A percentile compares a stretch with the other conserved stretches of the same genome.
phyloP scores from a whole-genome alignment of 2,888 invertebrate genomes.

The Sesamia inferens region DNA sequence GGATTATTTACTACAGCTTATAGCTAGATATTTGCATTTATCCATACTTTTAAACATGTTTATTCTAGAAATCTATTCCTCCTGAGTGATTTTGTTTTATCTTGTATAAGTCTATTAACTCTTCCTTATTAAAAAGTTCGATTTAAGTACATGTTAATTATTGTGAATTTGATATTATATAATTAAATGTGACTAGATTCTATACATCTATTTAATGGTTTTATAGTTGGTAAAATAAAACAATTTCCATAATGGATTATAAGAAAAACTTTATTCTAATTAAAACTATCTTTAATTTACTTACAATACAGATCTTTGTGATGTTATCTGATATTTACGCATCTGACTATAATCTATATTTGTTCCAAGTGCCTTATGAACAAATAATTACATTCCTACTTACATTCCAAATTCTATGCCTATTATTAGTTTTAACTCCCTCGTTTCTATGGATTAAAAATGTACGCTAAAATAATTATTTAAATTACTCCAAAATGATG shows the following conservation, averaged over 20 bases:
- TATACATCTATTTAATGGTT: slow-evolving; percentile 83
- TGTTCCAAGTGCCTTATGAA: slow-evolving; percentile 90
- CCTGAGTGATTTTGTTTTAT: slow-evolving; percentile 63
- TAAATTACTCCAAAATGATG: slow-evolving; percentile 20
- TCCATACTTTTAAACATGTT: slow-evolving; percentile 50
- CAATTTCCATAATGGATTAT: slow-evolving; percentile 60
- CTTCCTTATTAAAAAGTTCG: slow-evolving; percentile 72
- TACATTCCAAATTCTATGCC: slow-evolving; percentile 76
- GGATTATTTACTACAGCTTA: slow-evolving; percentile 48
- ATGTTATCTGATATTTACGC: slow-evolving; percentile 57
- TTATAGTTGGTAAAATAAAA: slow-evolving; percentile 72
- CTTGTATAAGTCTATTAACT: slow-evolving; percentile 70
- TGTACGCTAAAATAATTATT: slow-evolving; percentile 19
- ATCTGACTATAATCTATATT: slow-evolving; percentile 82
- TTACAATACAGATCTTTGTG: slow-evolving; percentile 61
- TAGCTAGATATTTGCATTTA: slow-evolving; percentile 59
- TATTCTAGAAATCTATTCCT: slow-evolving; percentile 61
- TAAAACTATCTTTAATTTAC: slow-evolving; percentile 58
- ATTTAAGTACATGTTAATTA: slow-evolving; percentile 77
- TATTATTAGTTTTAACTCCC: slow-evolving; percentile 28
- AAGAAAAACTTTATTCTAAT: slow-evolving; percentile 51
- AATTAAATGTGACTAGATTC: slow-evolving; percentile 79
- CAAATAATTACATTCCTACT: slow-evolving; percentile 86
- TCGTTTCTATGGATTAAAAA: slow-evolving; percentile 19
- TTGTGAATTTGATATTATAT: slow-evolving; percentile 74